Conservation (phyloP, 2,888 invertebrate genomes). For the Aphidoletes aphidimyza region DNA sequence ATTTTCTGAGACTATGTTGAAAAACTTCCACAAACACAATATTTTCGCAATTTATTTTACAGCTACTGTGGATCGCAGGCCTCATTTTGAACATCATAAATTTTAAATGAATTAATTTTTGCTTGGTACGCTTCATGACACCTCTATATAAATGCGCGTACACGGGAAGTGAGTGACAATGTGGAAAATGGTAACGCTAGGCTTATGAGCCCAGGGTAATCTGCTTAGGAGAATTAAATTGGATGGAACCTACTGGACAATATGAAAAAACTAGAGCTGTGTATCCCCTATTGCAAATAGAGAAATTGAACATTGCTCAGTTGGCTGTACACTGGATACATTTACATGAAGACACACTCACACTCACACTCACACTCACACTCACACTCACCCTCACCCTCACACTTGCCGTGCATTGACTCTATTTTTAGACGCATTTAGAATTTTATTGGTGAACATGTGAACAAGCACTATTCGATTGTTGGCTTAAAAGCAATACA, state of each 20-base stretch:
- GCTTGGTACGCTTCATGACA: neutral
- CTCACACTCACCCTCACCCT: neutral
- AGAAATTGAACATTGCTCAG: neutral
- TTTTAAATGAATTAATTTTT: conserved; percentile 49
- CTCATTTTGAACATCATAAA: conserved; percentile 40
- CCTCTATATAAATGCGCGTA: neutral
- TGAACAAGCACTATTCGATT: conserved; percentile 1
- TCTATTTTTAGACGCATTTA: conserved; percentile 31
- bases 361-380: neutral
- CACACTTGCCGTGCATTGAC: neutral
- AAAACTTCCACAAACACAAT: conserved; percentile 1
- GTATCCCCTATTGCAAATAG: neutral
- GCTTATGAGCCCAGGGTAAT: conserved; percentile 14
- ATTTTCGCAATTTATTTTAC: conserved; percentile 15
- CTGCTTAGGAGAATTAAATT: conserved; percentile 42
- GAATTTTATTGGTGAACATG: neutral
- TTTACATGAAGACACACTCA: neutral
- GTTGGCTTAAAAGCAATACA: conserved; percentile 12
- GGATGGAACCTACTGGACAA: conserved; percentile 23
- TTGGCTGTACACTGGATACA: neutral
- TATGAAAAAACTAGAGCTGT: too few relatives aligned
- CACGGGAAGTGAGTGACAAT: conserved; percentile 28
- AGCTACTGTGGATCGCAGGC: neutral
- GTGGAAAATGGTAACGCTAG: conserved; percentile 38
- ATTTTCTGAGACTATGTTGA: neutral